phyloP scores from a whole-genome alignment of 2,888 invertebrate species.

The Clunio marinus region DNA sequence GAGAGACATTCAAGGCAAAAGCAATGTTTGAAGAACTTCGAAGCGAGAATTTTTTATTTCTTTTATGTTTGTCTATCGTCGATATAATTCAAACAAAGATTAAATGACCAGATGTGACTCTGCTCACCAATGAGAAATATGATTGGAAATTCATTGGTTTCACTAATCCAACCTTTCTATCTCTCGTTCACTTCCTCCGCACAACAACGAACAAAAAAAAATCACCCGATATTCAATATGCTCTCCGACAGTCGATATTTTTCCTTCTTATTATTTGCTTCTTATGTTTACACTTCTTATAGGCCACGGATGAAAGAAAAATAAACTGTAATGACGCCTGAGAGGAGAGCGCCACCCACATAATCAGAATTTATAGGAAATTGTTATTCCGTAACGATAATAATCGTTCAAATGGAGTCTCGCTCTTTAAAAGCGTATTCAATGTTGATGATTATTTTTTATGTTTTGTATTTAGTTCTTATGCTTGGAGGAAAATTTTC shows the following conservation, averaged over 20 bases:
- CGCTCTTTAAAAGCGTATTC: slow-evolving; percentile 8
- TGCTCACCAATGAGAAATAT: slow-evolving; percentile 17
- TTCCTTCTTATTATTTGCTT: background rate
- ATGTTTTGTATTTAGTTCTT: slow-evolving; percentile 31
- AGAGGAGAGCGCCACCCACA: slow-evolving; percentile 21
- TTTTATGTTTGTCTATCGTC: background rate
- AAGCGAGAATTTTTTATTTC: background rate
- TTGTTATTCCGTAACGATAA: slow-evolving; percentile 27
- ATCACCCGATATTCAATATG: background rate
- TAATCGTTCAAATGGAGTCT: slow-evolving; percentile 28
- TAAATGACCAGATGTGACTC: slow-evolving; percentile 33
- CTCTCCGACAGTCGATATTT: background rate
- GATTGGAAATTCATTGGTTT: slow-evolving; percentile 29
- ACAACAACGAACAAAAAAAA: too few species aligned
- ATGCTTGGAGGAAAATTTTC: slow-evolving; percentile 5
- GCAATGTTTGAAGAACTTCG: background rate
- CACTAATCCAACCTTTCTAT: background rate
- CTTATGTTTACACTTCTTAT: background rate
- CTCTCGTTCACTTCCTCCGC: background rate
- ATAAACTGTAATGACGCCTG: slow-evolving; percentile 6
- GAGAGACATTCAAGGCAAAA: background rate
- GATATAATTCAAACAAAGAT: slow-evolving; percentile 2
- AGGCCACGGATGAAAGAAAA: background rate
- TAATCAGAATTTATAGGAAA: slow-evolving; percentile 33
- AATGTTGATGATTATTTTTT: slow-evolving; percentile 32